Evolutionary conservation across 2,113 vertebrate species (phyloP), one percentile per base, ranked within the genome.

Genomic region (Clarias magur): DNA sequence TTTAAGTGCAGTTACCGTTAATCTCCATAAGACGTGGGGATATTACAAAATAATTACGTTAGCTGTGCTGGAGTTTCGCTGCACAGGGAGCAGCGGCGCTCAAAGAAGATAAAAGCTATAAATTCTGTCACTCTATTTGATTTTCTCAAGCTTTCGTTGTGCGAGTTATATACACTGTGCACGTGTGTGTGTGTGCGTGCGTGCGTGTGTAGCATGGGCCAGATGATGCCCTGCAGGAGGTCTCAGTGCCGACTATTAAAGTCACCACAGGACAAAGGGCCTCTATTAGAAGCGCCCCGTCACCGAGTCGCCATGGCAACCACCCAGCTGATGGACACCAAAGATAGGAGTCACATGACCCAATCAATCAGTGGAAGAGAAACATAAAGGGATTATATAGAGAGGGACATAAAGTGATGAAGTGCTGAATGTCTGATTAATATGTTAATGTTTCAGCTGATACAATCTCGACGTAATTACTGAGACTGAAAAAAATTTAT

Each of bases 181-280:
- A 6, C 78, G 68, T 70, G 85, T 59, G 85, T 25, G 75, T 53
- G 63, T 76, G 79, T 80, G 78, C 67, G 85, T 75, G 48, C 67
- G 4, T 81, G 78, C 48, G 62, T 16, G 34, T 8, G 84, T 10
- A 73, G 85, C 15, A 23, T 81, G 87, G 91, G 89, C 88, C 90
- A 30, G 82, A 83, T 90, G 89, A 92, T 90, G 92, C 91, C 91
- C 88, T 65, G 91, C 90, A 86, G 91, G 90, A 88, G 86, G 91
- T 93, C 92, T 92, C 89, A 89, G 91, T 90, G 91, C 91, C 85
- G 87, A 91, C 91, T 89, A 91, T 73, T 89, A 83, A 91, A 90
- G 91, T 95, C 93, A 95, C 92, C 94, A 90, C 72, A 91, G 92
- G 91, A 94, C 92, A 94, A 94, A 94, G 90, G 89, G 87, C 82